A percentile compares a stretch with the other conserved stretches of the same genome.
These are phyloP conservation scores for Molothrus aeneus DNA, from an alignment of 2,797 vertebrate genomes.

Conservation along the genomic window DNA sequence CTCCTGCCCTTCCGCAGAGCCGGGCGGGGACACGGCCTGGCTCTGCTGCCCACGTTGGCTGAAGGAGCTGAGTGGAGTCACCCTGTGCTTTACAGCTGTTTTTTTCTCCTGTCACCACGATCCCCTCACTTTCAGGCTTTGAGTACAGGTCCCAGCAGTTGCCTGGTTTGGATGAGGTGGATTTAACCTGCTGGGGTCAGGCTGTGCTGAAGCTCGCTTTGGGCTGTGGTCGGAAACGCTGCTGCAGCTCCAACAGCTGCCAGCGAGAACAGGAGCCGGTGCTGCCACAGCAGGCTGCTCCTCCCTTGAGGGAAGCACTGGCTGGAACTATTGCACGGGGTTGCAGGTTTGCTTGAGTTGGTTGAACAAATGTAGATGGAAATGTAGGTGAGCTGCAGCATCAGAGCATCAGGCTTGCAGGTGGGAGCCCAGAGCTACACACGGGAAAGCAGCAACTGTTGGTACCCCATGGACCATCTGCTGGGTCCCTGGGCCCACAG, in stretches of 20 bases:
- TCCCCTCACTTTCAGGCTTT: neutral
- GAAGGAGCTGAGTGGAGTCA: neutral
- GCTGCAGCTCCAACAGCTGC: neutral
- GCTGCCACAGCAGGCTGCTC: neutral
- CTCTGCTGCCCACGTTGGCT: neutral
- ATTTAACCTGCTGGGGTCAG: neutral
- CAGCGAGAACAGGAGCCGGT: rapidly evolving
- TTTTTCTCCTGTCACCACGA: neutral
- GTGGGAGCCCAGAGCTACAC: neutral
- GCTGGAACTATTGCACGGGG: neutral
- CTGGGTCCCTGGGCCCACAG: neutral
- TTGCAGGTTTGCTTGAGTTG: neutral
- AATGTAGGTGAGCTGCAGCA: neutral
- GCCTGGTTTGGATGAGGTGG: neutral
- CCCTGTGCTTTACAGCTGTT: neutral
- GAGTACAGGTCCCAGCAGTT: neutral
- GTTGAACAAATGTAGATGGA: neutral
- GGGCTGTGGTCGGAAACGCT: neutral
- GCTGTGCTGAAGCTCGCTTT: neutral
- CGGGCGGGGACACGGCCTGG: neutral
- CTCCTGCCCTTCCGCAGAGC: neutral
- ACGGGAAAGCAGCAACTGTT: neutral
- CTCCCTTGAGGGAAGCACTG: neutral
- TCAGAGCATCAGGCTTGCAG: neutral
- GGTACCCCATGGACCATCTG: rapidly evolving